These are phyloP conservation scores for Elysia chlorotica DNA, from an alignment of 1,140 invertebrate species.

Conservation along the genomic window DNA sequence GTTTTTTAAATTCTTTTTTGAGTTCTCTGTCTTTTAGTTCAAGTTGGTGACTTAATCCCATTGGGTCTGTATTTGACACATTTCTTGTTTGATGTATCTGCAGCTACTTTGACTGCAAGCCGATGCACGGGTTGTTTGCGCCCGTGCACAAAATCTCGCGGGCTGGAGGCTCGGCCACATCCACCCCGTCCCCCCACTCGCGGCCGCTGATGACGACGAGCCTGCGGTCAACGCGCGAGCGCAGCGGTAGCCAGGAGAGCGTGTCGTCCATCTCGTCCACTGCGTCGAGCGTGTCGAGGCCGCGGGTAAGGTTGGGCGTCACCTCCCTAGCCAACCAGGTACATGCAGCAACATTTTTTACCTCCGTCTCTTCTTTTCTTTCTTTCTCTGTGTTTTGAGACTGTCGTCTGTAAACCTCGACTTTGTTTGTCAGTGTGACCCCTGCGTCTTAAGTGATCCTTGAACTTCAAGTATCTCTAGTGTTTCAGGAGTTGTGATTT, in stretches of 20 bases:
- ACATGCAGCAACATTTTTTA: conserved; percentile 49
- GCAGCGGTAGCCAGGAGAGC: conserved; percentile 74
- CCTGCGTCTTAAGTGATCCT: too few relatives aligned
- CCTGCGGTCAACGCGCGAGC: conserved; percentile 65
- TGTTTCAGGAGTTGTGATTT: too few relatives aligned
- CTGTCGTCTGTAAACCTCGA: neutral
- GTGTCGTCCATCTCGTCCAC: conserved; percentile 82
- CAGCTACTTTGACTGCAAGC: conserved; percentile 93
- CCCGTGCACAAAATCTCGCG: conserved; percentile 70
- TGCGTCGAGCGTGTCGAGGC: conserved; percentile 71
- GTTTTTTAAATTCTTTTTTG: too few relatives aligned
- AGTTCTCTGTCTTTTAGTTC: too few relatives aligned
- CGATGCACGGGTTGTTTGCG: conserved; percentile 90
- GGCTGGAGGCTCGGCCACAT: conserved; percentile 26
- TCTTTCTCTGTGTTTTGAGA: neutral
- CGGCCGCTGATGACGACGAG: conserved; percentile 51
- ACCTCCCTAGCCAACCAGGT: conserved; percentile 68
- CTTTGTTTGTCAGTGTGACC: too few relatives aligned
- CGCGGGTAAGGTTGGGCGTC: conserved; percentile 75
- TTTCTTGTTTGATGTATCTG: too few relatives aligned
- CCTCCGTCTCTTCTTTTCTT: neutral
- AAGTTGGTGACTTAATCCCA: too few relatives aligned
- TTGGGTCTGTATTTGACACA: too few relatives aligned
- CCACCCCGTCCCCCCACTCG: conserved; percentile 39
- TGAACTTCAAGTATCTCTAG: too few relatives aligned